Conservation (phyloP, 1,140 invertebrate species). For the Ceratina calcarata region DNA sequence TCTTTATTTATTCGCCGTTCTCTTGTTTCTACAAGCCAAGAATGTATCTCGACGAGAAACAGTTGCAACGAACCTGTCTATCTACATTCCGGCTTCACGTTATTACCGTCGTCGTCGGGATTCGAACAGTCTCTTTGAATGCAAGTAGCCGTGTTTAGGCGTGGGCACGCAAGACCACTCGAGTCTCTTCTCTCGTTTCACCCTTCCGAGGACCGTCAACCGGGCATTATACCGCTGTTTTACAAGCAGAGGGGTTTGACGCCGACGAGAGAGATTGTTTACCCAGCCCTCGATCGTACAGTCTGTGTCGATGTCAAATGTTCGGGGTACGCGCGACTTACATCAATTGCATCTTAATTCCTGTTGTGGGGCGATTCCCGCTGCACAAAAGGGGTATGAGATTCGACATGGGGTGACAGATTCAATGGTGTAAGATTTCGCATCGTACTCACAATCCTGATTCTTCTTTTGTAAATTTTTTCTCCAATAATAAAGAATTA, state of each 20-base stretch:
- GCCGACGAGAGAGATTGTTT: conserved; percentile 23
- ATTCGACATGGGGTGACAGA: too few relatives aligned
- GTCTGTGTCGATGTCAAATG: conserved; percentile 36
- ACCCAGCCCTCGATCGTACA: conserved; percentile 15
- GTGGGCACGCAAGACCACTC: conserved; percentile 43
- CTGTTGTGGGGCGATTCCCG: background rate
- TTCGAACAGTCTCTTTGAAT: conserved; percentile 11
- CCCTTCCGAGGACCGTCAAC: background rate
- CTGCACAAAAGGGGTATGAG: too few relatives aligned
- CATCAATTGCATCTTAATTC: background rate
- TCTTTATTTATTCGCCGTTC: background rate
- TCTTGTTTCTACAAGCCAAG: background rate
- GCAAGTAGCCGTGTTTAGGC: conserved; percentile 37
- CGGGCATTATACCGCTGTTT: conserved; percentile 39
- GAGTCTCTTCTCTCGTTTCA: background rate
- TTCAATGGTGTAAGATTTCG: too few relatives aligned
- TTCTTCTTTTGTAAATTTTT: too few relatives aligned
- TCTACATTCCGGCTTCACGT: conserved; percentile 10
- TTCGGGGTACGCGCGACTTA: background rate
- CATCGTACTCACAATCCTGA: too few relatives aligned
- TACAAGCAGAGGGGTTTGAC: conserved; percentile 5
- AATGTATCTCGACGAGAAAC: too few relatives aligned
- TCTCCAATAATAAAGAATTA: too few relatives aligned
- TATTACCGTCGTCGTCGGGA: conserved; percentile 22
- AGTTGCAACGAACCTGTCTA: background rate